Base-by-base conservation (phyloP, 1,140 invertebrate genomes). In the Maconellicoccus hirsutus region DNA sequence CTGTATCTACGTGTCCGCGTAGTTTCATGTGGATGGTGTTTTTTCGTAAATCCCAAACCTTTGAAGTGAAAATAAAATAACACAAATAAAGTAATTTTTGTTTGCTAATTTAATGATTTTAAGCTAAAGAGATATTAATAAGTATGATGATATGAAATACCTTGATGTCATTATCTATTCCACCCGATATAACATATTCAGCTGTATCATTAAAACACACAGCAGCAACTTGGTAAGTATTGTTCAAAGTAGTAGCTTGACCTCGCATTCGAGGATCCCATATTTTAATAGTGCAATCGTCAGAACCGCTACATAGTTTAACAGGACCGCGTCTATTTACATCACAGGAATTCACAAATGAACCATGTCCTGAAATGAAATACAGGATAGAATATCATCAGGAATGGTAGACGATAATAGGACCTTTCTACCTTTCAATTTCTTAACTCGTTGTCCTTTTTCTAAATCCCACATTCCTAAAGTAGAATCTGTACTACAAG, bases 161-260 rank as follows among this genome's bases (percentile, higher is more conserved):
- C 85, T 98, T 98, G 4, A 99, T 87, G 72, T 96, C 91, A 81
- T 99, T 99, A 79, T 99, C 98, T 69, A 99, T 93, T 3, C 98
- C 97, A 42, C 90, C 94, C 63, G 89, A 89, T 27, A 89, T 86
- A 0, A 91, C 83, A 81, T 96, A 93, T 78, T 99, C 96, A 0
- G 93, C 87, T 8, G 93, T 97, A 76, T 98, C 96, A 79, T 94
- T 97, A 78, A 99, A 99, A 10, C 91, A 86, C 0, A 98, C 92
- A 0, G 94, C 84, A 26, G 94, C 94, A 0, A 98, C 89, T 81
- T 87, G 87, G 80, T 90, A 98, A 0, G 84, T 83, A 71, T 88
- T 89, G 78, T 96, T 91, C 23, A 98, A 84, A 0, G 88, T 89
- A 26, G 88, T 84, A 23, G 87, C 83, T 7, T 88, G 83, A 1